Evolutionary conservation across 2,888 invertebrate genomes (phyloP).

Genomic region (Drosophila koepferae): DNA sequence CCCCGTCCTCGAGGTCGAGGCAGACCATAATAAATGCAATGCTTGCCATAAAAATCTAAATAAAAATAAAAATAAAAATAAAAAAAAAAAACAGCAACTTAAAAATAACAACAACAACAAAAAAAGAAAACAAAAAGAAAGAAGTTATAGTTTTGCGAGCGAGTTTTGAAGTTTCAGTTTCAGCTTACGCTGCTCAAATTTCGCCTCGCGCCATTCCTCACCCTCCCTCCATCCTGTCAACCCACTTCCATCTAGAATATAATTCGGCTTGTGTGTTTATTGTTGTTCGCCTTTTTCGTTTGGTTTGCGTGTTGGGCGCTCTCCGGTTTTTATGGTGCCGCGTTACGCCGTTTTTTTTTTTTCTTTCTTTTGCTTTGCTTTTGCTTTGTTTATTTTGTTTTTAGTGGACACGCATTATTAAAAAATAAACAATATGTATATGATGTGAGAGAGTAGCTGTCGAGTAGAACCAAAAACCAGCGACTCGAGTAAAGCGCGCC

Average conservation of each 20-base stretch:
- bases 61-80: constrained; percentile 23
- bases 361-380: constrained; percentile 8
- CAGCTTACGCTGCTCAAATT: constrained; percentile 73
- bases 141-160: constrained; percentile 70
- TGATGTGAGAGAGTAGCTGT: constrained; percentile 29
- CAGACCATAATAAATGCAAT: constrained; percentile 70
- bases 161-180: constrained; percentile 56
- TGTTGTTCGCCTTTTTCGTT: constrained; percentile 56
- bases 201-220: constrained; percentile 7
- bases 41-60: constrained; percentile 72
- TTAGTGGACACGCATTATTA: constrained; percentile 81
- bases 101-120: constrained; percentile 22
- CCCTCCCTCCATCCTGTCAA: neutral
- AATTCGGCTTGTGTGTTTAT: constrained; percentile 63
- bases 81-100: constrained; percentile 10
- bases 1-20: constrained; percentile 43
- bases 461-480: constrained; percentile 24
- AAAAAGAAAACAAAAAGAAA: constrained; percentile 40
- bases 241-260: constrained; percentile 9
- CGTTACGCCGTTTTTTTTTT: constrained; percentile 59
- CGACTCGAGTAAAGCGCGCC: constrained; percentile 37
- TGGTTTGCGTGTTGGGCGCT: constrained; percentile 62
- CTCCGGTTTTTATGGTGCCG: constrained; percentile 71
- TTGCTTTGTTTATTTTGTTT: constrained; percentile 19
- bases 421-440: constrained; percentile 78